A percentile compares a stretch with the other conserved stretches of the same genome.
Conservation (phyloP, 1,140 invertebrate genomes). For the Papilio helenus region DNA sequence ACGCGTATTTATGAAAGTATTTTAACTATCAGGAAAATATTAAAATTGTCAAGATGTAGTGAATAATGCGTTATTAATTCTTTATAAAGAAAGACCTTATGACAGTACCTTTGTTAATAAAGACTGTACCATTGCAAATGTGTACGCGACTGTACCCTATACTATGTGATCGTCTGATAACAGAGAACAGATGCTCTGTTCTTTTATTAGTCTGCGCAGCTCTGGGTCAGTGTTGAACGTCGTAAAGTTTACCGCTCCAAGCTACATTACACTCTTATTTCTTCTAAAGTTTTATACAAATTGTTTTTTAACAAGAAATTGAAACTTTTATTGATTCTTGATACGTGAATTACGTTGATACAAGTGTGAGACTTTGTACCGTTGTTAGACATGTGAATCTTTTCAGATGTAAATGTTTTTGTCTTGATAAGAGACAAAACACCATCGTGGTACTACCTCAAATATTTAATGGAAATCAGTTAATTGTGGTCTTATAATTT, state of each 20-base stretch:
- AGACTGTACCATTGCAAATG: not conserved
- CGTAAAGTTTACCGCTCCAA: slow-evolving; percentile 13
- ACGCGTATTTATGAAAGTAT: too few relatives aligned
- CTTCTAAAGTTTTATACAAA: slow-evolving; percentile 10
- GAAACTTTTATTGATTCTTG: not conserved
- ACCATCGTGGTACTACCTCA: too few relatives aligned
- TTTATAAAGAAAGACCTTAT: not conserved
- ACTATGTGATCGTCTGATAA: slow-evolving; percentile 33
- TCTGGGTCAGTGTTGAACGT: slow-evolving; percentile 8
- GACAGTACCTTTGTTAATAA: not conserved
- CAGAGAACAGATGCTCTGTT: slow-evolving; percentile 39
- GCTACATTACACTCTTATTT: not conserved
- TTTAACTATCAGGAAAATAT: too few relatives aligned
- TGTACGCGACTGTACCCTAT: not conserved
- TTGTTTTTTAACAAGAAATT: not conserved
- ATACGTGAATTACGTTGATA: too few relatives aligned
- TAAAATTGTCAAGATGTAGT: too few relatives aligned
- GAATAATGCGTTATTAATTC: too few relatives aligned
- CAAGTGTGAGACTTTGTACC: too few relatives aligned
- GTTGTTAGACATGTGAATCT: too few relatives aligned
- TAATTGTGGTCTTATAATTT: too few relatives aligned
- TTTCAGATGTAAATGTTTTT: too few relatives aligned
- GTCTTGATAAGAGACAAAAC: too few relatives aligned
- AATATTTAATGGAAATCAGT: too few relatives aligned
- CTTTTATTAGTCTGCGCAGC: slow-evolving; percentile 20